Evolutionary conservation across 2,797 vertebrate genomes (phyloP).

Genomic region (Hipposideros larvatus): DNA sequence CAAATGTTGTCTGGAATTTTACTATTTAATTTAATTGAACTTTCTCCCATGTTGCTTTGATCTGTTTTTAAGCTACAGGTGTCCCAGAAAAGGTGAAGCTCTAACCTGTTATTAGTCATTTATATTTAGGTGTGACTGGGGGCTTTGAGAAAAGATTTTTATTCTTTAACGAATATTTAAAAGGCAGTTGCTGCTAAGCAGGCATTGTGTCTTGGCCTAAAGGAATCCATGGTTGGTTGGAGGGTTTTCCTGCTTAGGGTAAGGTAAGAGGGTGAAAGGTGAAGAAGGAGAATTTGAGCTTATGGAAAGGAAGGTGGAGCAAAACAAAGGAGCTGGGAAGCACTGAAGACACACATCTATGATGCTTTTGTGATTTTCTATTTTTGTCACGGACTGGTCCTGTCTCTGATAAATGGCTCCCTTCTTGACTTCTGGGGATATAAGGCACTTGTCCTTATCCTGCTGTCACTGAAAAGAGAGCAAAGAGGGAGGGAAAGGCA

Average conservation of each 20-base stretch:
- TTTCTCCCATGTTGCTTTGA: not conserved
- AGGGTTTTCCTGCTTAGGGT: not conserved
- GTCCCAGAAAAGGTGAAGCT: not conserved
- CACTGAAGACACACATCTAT: not conserved
- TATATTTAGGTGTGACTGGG: not conserved
- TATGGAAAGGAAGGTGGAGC: not conserved
- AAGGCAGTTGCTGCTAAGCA: not conserved
- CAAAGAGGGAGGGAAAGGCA: not conserved
- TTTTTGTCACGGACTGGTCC: not conserved
- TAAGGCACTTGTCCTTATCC: not conserved
- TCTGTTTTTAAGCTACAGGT: conserved; percentile 51
- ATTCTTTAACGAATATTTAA: not conserved
- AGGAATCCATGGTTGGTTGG: not conserved
- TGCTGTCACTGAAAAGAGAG: not conserved
- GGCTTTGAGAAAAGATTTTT: not conserved
- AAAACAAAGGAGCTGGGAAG: not conserved
- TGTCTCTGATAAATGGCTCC: conserved; percentile 26
- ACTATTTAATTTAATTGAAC: not conserved
- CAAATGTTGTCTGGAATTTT: not conserved
- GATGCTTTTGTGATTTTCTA: conserved; percentile 27
- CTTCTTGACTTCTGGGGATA: not conserved
- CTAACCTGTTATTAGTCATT: not conserved
- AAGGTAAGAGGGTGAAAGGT: too few relatives aligned
- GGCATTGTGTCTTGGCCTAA: not conserved
- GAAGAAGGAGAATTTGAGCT: not conserved